Percentiles rank a stretch among this genome's conserved stretches.
These are phyloP conservation scores for Alectura lathami DNA, from an alignment of 2,113 vertebrate species.

Conservation along the genomic window DNA sequence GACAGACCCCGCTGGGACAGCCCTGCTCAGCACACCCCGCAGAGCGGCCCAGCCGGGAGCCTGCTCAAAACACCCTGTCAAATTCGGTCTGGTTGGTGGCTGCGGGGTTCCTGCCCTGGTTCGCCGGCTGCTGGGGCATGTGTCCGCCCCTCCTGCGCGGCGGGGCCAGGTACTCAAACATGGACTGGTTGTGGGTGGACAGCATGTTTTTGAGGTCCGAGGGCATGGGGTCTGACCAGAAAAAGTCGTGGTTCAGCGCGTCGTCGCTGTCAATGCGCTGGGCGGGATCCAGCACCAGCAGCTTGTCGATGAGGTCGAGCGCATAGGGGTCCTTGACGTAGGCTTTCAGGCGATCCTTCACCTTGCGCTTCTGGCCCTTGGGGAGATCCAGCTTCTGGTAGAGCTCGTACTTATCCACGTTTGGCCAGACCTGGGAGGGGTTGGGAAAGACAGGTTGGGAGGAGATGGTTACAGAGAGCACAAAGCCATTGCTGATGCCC, in stretches of 20 bases:
- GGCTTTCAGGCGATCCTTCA: slow-evolving; percentile 97
- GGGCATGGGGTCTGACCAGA: slow-evolving; percentile 99
- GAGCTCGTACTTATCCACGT: slow-evolving; percentile 94
- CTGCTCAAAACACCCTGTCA: slow-evolving; percentile 88
- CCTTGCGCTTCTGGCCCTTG: slow-evolving; percentile 97
- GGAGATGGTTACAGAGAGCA: background rate
- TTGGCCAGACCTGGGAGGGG: slow-evolving; percentile 87
- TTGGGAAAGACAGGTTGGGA: background rate
- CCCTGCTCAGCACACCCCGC: slow-evolving; percentile 64
- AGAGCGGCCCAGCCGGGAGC: background rate
- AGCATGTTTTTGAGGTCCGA: slow-evolving; percentile 99
- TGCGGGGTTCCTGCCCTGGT: slow-evolving; percentile 91
- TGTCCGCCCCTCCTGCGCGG: slow-evolving; percentile 89
- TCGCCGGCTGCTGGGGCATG: slow-evolving; percentile 93
- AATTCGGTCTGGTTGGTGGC: slow-evolving; percentile 96
- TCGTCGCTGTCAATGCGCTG: slow-evolving; percentile 95
- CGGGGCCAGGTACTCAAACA: slow-evolving; percentile 97
- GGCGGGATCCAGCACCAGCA: slow-evolving; percentile 93
- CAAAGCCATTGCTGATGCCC: background rate
- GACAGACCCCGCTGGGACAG: background rate
- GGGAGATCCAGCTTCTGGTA: slow-evolving; percentile 97
- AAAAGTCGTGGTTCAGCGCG: slow-evolving; percentile 96
- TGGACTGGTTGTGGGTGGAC: slow-evolving; percentile 96
- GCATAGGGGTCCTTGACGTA: slow-evolving; percentile 96
- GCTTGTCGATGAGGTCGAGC: slow-evolving; percentile 92